phyloP scores from a whole-genome alignment of 2,888 invertebrate genomes.

The Dryocosmus kuriphilus region DNA sequence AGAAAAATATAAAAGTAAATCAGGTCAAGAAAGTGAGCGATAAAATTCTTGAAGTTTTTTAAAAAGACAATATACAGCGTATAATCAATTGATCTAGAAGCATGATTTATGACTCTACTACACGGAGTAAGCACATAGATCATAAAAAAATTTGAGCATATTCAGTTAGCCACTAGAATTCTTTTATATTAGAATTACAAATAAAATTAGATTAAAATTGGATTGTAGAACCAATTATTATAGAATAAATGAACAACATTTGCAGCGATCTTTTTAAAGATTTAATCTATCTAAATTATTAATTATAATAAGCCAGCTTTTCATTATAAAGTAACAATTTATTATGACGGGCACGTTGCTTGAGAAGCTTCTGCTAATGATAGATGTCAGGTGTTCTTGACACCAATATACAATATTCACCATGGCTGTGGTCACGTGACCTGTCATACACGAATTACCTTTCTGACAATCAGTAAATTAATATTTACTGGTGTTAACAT shows the following conservation, averaged over 20 bases:
- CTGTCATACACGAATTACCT: conserved; percentile 7
- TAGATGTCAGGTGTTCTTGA: conserved; percentile 25
- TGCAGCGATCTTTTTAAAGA: accelerated
- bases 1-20: background rate
- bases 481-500: background rate
- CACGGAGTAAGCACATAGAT: conserved; percentile 4
- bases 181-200: background rate
- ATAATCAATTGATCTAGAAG: background rate
- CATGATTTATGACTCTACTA: background rate
- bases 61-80: background rate
- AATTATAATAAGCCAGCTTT: background rate
- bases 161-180: background rate
- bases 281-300: background rate
- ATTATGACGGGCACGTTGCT: background rate
- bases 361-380: background rate
- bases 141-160: background rate
- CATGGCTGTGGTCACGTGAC: background rate
- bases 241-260: background rate
- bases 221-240: background rate
- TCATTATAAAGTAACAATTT: background rate
- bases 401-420: background rate
- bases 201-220: background rate
- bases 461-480: conserved; percentile 7
- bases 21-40: background rate
- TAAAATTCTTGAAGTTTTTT: background rate